Conservation (phyloP, 2,113 vertebrate genomes). For the Puma concolor region DNA sequence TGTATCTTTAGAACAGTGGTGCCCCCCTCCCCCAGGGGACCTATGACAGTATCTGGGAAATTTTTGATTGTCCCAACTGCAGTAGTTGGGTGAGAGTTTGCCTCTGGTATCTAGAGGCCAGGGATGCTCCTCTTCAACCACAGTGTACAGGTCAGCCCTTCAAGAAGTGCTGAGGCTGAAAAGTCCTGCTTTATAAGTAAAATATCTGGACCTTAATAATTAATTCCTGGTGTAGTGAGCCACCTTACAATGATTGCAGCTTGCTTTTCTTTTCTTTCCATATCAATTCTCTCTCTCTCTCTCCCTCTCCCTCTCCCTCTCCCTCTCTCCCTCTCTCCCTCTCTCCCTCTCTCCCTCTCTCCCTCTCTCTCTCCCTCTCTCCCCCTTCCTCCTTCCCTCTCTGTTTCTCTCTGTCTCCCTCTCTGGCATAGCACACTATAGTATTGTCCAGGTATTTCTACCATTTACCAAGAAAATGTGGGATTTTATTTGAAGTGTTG, state of each 20-base stretch:
- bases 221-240: background rate
- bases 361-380: no score
- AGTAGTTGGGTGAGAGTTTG: background rate
- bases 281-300: background rate
- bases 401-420: background rate
- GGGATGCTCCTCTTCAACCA: no score
- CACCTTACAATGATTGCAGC: background rate
- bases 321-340: fast-evolving
- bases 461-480: background rate
- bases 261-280: background rate
- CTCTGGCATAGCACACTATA: background rate
- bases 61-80: background rate
- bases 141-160: background rate
- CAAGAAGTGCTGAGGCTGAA: background rate
- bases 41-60: background rate
- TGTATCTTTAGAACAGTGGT: constrained; percentile 13
- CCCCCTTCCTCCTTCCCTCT: background rate
- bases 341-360: background rate
- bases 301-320: no score
- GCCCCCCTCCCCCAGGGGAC: background rate
- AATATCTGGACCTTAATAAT: background rate
- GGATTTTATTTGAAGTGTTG: constrained; percentile 31
- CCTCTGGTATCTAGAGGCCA: background rate
- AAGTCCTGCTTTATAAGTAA: background rate
- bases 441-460: background rate